Evolutionary conservation across 2,797 vertebrate species (phyloP).

Genomic region (Sebastiscus tertius): DNA sequence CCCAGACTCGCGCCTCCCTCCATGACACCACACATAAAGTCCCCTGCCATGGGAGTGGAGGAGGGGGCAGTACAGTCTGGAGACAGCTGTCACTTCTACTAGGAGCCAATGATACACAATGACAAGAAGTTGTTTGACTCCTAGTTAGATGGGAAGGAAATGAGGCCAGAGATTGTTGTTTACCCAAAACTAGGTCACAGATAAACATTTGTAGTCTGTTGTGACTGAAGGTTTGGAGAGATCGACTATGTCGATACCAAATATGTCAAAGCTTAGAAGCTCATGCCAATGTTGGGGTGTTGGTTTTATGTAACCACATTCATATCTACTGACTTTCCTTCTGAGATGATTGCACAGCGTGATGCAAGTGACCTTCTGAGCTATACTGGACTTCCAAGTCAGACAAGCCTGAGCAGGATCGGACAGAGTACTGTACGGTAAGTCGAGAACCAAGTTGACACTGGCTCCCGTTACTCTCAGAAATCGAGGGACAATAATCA

Average conservation of each 20-base stretch:
- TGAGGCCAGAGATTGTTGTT: constrained; percentile 47
- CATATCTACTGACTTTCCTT: constrained; percentile 30
- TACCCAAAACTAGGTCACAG: constrained; percentile 41
- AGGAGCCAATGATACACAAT: constrained; percentile 55
- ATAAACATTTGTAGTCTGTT: constrained; percentile 1
- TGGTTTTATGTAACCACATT: constrained; percentile 32
- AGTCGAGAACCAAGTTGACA: constrained; percentile 19
- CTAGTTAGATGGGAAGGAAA: constrained; percentile 32
- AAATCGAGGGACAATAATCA: constrained; percentile 34
- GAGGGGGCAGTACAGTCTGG: constrained; percentile 25
- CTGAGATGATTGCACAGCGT: constrained; percentile 36
- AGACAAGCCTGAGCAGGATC: constrained; percentile 34
- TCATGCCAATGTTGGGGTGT: neutral
- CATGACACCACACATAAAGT: constrained; percentile 60
- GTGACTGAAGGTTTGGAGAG: constrained; percentile 4
- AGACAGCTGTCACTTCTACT: constrained; percentile 75
- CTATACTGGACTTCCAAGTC: neutral
- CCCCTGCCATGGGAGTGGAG: constrained; percentile 12
- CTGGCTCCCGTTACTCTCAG: constrained; percentile 34
- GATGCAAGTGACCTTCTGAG: constrained; percentile 46
- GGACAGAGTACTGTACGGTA: constrained; percentile 3
- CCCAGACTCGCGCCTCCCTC: constrained; percentile 64
- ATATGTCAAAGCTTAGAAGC: constrained; percentile 1
- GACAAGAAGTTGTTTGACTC: constrained; percentile 52
- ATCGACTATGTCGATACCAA: neutral